These are phyloP conservation scores for Coranthus polyacanthus DNA, from an alignment of 2,797 vertebrate species.

Conservation along the genomic window DNA sequence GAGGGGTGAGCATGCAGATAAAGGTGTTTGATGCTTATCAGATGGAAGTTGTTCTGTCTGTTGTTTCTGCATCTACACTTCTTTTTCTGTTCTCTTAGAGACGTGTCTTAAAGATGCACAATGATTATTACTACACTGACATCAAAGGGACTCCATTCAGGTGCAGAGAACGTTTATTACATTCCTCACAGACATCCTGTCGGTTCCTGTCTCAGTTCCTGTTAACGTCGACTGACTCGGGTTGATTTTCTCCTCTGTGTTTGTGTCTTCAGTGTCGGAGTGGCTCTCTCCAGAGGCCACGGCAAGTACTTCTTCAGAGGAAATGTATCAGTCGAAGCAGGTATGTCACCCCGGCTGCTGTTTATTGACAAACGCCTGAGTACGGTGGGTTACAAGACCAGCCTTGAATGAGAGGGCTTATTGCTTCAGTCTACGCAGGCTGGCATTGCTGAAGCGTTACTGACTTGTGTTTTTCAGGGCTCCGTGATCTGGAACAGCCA, in stretches of 20 bases:
- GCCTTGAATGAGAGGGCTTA: constrained; percentile 35
- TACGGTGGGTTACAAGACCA: constrained; percentile 24
- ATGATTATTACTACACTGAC: constrained; percentile 99
- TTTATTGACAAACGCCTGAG: constrained; percentile 13
- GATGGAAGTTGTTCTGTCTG: constrained; percentile 9
- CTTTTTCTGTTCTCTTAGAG: constrained; percentile 84
- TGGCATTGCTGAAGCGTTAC: constrained; percentile 73
- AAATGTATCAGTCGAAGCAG: constrained; percentile 95
- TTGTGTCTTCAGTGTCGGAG: constrained; percentile 89
- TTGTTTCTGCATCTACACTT: constrained; percentile 13
- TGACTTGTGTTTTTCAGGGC: constrained; percentile 87
- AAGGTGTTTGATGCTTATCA: constrained; percentile 27
- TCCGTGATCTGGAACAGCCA: constrained; percentile 97
- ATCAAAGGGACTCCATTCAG: constrained; percentile 99
- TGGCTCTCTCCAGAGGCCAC: constrained; percentile 96
- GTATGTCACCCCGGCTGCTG: constrained; percentile 74
- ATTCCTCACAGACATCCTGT: constrained; percentile 3
- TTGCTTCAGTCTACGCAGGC: constrained; percentile 37
- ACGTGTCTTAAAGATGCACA: constrained; percentile 97
- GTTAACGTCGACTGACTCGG: constrained; percentile 9
- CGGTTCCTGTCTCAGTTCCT: constrained; percentile 15
- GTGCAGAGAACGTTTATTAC: constrained; percentile 71
- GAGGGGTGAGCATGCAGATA: constrained; percentile 90
- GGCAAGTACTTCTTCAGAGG: constrained; percentile 98
- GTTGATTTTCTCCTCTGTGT: constrained; percentile 22